Percentiles rank a stretch among this genome's conserved stretches.
Evolutionary conservation across 2,888 invertebrate genomes (phyloP).

Genomic region (Timema cristinae): DNA sequence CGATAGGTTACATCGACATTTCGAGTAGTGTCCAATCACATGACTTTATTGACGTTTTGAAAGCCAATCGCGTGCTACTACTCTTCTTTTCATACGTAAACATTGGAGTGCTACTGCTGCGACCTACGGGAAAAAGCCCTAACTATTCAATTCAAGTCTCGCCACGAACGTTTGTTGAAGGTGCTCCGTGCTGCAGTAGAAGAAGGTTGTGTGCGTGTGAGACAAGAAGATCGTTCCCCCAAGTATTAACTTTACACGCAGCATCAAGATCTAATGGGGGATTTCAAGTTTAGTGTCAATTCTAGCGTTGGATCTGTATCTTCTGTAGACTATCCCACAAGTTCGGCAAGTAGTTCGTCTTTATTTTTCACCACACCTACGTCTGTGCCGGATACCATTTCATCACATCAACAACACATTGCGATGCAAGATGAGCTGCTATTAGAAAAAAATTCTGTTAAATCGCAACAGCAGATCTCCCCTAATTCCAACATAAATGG

Average conservation of each 20-base stretch:
- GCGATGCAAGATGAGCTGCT: conserved; percentile 40
- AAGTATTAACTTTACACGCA: conserved; percentile 31
- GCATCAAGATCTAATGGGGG: conserved; percentile 38
- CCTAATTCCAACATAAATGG: conserved; percentile 36
- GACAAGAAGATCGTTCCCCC: conserved; percentile 32
- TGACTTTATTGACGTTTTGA: no score
- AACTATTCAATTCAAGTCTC: conserved; percentile 29
- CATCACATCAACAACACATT: conserved; percentile 36
- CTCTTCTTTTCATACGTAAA: conserved; percentile 19
- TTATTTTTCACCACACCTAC: conserved; percentile 39
- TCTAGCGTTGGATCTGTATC: conserved; percentile 39
- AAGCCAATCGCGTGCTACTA: no score
- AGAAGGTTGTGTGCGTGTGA: conserved; percentile 33
- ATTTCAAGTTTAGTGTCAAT: conserved; percentile 40
- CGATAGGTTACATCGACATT: no score
- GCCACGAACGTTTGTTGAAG: conserved; percentile 31
- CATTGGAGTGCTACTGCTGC: conserved; percentile 24
- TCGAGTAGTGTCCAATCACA: no score
- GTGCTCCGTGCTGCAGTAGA: conserved; percentile 31
- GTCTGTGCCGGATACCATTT: conserved; percentile 37
- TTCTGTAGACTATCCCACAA: conserved; percentile 37
- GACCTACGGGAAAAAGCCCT: conserved; percentile 20
- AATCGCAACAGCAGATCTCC: conserved; percentile 34
- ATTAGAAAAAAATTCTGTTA: conserved; percentile 37
- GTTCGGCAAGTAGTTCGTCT: conserved; percentile 35